These are phyloP conservation scores for Myathropa florea DNA, from an alignment of 2,888 invertebrate genomes.

Conservation along the genomic window DNA sequence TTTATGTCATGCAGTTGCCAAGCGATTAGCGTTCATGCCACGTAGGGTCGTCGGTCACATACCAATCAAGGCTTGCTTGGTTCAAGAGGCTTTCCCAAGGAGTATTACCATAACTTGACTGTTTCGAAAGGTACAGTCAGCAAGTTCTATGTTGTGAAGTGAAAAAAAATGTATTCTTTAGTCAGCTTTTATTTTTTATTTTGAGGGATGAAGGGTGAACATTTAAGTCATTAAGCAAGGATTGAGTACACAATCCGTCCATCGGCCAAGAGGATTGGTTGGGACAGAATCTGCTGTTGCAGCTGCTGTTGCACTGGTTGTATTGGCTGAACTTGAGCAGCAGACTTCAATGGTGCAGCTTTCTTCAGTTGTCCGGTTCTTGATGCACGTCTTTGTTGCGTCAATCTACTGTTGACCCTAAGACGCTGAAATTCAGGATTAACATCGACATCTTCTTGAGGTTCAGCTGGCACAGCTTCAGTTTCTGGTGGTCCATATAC, in stretches of 20 bases:
- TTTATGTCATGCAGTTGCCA: no score
- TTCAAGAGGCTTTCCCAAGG: no score
- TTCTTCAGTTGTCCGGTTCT: not conserved
- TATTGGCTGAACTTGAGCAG: not conserved
- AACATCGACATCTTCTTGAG: conserved; percentile 29
- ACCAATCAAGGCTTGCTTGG: no score
- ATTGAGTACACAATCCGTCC: conserved; percentile 47
- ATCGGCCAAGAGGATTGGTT: conserved; percentile 47
- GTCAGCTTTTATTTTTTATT: not conserved
- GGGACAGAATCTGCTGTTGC: conserved; percentile 37
- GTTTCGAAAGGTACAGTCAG: no score
- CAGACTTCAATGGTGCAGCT: conserved; percentile 11
- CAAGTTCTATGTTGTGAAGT: not conserved
- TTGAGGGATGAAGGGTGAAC: no score
- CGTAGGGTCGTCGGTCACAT: no score
- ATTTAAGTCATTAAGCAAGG: not conserved
- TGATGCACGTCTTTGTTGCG: not conserved
- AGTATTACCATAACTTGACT: no score
- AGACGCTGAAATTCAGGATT: conserved; percentile 29
- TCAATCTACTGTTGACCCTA: conserved; percentile 11
- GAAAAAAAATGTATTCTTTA: not conserved
- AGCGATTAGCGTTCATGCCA: no score
- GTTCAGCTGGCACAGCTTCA: conserved; percentile 19
- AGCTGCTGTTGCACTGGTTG: conserved; percentile 18
- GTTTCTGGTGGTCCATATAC: conserved; percentile 34